Evolutionary conservation across 2,113 vertebrate genomes (phyloP).

Genomic region (Vidua macroura): DNA sequence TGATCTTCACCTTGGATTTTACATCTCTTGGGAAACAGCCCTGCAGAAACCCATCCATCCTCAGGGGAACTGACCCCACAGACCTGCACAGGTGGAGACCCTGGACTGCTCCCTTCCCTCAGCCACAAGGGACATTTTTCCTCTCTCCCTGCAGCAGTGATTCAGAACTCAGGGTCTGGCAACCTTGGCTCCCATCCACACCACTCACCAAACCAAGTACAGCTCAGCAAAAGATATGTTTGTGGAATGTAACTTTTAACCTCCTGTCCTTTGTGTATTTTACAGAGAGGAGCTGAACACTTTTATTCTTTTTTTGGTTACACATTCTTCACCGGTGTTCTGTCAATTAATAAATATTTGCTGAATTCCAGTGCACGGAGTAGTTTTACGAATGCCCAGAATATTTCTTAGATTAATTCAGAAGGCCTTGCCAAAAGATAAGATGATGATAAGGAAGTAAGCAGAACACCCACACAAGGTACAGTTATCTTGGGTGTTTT

Average conservation of each 20-base stretch:
- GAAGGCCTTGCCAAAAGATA: conserved; percentile 31
- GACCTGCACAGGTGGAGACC: not conserved
- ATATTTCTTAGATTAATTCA: conserved; percentile 51
- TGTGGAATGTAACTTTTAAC: conserved; percentile 5
- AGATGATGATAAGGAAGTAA: conserved; percentile 16
- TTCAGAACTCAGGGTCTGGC: not conserved
- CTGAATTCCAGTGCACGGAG: not conserved
- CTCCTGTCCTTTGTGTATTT: not conserved
- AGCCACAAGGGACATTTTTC: not conserved
- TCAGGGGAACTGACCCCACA: not conserved
- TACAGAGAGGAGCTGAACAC: not conserved
- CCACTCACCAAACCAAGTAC: not conserved
- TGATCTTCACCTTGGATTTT: not conserved
- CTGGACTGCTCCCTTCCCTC: not conserved
- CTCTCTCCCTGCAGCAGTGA: not conserved
- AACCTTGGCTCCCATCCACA: not conserved
- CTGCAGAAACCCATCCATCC: not conserved
- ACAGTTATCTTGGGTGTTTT: not conserved
- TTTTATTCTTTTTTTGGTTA: not conserved
- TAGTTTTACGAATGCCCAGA: conserved; percentile 55
- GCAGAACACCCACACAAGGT: not conserved
- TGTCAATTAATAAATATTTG: conserved; percentile 43
- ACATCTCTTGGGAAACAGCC: not conserved
- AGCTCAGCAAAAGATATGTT: conserved; percentile 8
- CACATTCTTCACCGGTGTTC: not conserved